Percentiles rank a stretch among this genome's conserved stretches.
phyloP scores from a whole-genome alignment of 2,888 invertebrate species.

The Drosophila buzzatii region DNA sequence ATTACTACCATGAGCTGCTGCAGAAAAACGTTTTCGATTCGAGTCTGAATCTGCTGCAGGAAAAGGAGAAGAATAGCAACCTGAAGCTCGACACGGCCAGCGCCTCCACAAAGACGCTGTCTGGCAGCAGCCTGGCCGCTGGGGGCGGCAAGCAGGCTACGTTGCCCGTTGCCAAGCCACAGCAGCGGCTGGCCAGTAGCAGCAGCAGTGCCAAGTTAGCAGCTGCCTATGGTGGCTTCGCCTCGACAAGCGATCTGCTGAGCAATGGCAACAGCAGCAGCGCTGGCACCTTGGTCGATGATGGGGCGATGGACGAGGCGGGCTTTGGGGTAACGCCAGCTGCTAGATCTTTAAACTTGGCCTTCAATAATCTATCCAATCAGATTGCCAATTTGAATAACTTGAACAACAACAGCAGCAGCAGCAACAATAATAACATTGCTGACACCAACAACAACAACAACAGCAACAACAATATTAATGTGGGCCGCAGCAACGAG shows the following conservation, averaged over 20 bases:
- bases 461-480: slow-evolving; percentile 66
- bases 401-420: slow-evolving; percentile 41
- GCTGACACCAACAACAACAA: slow-evolving; percentile 62
- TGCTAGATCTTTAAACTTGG: slow-evolving; percentile 67
- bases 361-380: slow-evolving; percentile 64
- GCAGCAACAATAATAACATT: slow-evolving; percentile 43
- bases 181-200: slow-evolving; percentile 65
- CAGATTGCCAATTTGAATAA: slow-evolving; percentile 73
- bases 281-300: slow-evolving; percentile 76
- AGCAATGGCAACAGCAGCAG: slow-evolving; percentile 62
- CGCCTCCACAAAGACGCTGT: slow-evolving; percentile 11
- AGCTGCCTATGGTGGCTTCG: slow-evolving; percentile 44
- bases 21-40: slow-evolving; percentile 84
- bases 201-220: slow-evolving; percentile 37
- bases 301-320: slow-evolving; percentile 51
- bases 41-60: slow-evolving; percentile 83
- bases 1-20: slow-evolving; percentile 84
- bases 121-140: slow-evolving; percentile 36
- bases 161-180: slow-evolving; percentile 58
- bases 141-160: slow-evolving; percentile 41
- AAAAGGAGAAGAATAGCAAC: slow-evolving; percentile 70
- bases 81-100: slow-evolving; percentile 46
- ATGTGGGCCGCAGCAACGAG: slow-evolving; percentile 76
- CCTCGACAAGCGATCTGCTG: slow-evolving; percentile 72
- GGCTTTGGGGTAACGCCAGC: slow-evolving; percentile 65